A percentile compares a stretch with the other conserved stretches of the same genome.
Evolutionary conservation across 2,797 vertebrate species (phyloP).

Genomic region (Girardinus metallicus): DNA sequence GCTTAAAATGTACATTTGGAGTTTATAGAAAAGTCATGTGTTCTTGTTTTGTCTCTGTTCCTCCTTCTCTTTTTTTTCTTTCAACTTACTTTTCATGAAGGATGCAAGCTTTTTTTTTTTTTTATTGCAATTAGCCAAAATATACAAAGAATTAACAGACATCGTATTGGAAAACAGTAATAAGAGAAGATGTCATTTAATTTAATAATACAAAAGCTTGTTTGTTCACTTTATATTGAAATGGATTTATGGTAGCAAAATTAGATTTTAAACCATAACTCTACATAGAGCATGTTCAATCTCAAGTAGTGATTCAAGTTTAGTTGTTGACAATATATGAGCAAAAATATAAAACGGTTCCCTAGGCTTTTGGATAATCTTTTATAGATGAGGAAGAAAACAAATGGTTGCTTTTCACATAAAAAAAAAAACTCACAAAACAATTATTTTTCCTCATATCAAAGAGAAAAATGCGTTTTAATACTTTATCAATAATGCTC

Average conservation of each 20-base stretch:
- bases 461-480: background rate
- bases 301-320: background rate
- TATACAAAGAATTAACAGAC: background rate
- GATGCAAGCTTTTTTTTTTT: constrained; percentile 8
- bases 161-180: background rate
- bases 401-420: background rate
- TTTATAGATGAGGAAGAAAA: background rate
- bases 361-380: background rate
- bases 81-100: background rate
- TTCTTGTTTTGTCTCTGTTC: constrained; percentile 3
- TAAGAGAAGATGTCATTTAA: background rate
- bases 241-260: background rate
- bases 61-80: background rate
- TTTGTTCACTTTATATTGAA: background rate
- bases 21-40: constrained; percentile 23
- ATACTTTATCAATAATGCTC: background rate
- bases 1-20: constrained; percentile 29
- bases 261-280: background rate
- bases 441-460: background rate
- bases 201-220: background rate
- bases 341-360: background rate
- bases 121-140: background rate
- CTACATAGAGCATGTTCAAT: background rate
- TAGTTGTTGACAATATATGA: background rate
- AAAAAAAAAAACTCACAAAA: background rate